Base-by-base conservation (phyloP, 92 coral and sea anemone genomes). In the Epizoanthus scotinus region DNA sequence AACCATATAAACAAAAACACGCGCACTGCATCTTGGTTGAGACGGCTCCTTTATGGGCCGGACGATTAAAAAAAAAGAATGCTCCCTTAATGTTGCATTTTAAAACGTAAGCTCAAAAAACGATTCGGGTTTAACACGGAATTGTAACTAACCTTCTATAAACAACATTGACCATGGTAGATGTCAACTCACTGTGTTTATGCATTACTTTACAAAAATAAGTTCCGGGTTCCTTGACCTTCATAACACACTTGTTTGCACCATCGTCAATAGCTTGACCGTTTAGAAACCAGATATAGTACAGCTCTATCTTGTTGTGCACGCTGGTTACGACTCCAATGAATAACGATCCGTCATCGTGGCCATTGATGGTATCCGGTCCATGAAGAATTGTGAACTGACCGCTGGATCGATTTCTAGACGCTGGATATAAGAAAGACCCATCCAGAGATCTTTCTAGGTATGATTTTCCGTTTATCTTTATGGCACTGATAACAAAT, bases 401-500 rank as follows among this genome's bases (percentile, higher is more conserved):
- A n/a, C n/a, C n/a, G n/a, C n/a, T n/a, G n/a, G n/a, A n/a, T n/a
- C n/a, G n/a, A n/a, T n/a, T n/a, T n/a, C n/a, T n/a, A n/a, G n/a
- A n/a, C n/a, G n/a, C n/a, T n/a, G n/a, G n/a, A n/a, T n/a, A n/a
- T n/a, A n/a, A n/a, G n/a, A n/a, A n/a, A n/a, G n/a, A n/a, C n/a
- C n/a, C n/a, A n/a, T n/a, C n/a, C n/a, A n/a, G n/a, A 58, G 12
- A 58, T 17, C 64, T 58, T 17, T 58, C 64, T 24, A 73, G 79
- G 54, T 73, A 73, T 29, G 65, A 49, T 14, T n/a, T 55, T 29
- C 53, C 28, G 55, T 78, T 55, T 27, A 78, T 67, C 26, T 21
- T 57, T 14, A 78, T 24, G 2, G 70, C 82, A 58, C 52, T 57
- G 50, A 78, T 21, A 38, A 78, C 55, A 63, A 78, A 62, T 42